Base-by-base conservation (phyloP, 2,797 vertebrate genomes). In the Sebastes paucispinis region DNA sequence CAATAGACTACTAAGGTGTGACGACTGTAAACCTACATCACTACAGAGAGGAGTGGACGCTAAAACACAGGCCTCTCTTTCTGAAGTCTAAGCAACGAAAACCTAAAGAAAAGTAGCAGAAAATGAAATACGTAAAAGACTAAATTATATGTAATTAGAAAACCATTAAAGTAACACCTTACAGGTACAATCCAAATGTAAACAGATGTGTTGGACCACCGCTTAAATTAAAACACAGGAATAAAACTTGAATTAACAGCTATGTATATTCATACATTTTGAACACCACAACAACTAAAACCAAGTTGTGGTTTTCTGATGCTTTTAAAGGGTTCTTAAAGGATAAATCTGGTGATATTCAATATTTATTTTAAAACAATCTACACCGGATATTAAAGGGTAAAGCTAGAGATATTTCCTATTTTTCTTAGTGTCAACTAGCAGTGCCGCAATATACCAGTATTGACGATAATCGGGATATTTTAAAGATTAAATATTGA, bases 1-100 rank as follows among this genome's bases (percentile, higher is more conserved):
- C 47, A 87, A 87, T 69, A 70, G 81, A 69, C n/a, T 4, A 68
- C 50, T 3, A 18, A 73, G 79, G 86, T 69, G 71, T 60, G 75
- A 69, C 27, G 1, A 79, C 88, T 67, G 81, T 82, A 90, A 90
- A 88, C 31, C 63, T 3, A 12, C 66, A 47, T 68, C 69, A 36
- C 55, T 4, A 13, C 77, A 31, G 6, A 63, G 36, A 67, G 31
- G 43, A 76, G 77, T 3, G 16, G 3, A 50, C 1, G 3, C 25
- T 8, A 0, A 57, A 24, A 31, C 20, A 75, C 55, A 24, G 68
- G 57, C 31, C 69, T 79, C 52, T 9, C 10, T 11, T 4, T 55
- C 31, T 69, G 34, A 1, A 1, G 27, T 10, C 59, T 0, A 12
- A 0, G 43, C 43, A 24, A 0, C 0, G 29, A 24, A 32, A 1